phyloP scores from a whole-genome alignment of 2,113 vertebrate species.

The Phyllostomus hastatus region DNA sequence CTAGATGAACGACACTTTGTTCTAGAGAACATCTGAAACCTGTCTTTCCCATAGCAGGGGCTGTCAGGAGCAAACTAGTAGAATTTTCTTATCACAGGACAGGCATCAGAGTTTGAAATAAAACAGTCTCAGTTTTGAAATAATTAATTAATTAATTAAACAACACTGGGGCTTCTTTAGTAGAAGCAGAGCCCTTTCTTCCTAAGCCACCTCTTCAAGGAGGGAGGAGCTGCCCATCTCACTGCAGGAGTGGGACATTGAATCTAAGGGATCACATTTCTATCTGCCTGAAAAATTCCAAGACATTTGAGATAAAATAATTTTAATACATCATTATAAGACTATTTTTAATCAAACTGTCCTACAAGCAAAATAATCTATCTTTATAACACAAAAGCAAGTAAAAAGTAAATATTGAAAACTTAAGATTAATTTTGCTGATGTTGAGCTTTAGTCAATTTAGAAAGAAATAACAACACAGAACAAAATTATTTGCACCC shows the following conservation, averaged over 20 bases:
- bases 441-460: conserved; percentile 36
- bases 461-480: conserved; percentile 33
- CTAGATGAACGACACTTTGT: background rate
- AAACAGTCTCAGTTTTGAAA: background rate
- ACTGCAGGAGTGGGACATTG: conserved; percentile 8
- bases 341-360: background rate
- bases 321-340: background rate
- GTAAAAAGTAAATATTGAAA: conserved; percentile 47
- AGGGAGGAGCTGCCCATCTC: background rate
- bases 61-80: background rate
- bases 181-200: conserved; percentile 43
- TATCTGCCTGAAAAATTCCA: conserved; percentile 14
- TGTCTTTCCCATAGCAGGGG: background rate
- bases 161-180: conserved; percentile 39
- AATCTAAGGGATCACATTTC: conserved; percentile 14
- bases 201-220: background rate
- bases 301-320: conserved; percentile 12
- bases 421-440: conserved; percentile 44
- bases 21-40: background rate
- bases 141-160: background rate
- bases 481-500: background rate
- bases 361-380: conserved; percentile 30
- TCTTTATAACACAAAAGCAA: conserved; percentile 30
- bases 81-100: background rate
- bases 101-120: conserved; percentile 30